Evolutionary conservation across 1,140 invertebrate species (phyloP), one percentile per base, ranked within the genome.

Genomic region (Apis laboriosa): DNA sequence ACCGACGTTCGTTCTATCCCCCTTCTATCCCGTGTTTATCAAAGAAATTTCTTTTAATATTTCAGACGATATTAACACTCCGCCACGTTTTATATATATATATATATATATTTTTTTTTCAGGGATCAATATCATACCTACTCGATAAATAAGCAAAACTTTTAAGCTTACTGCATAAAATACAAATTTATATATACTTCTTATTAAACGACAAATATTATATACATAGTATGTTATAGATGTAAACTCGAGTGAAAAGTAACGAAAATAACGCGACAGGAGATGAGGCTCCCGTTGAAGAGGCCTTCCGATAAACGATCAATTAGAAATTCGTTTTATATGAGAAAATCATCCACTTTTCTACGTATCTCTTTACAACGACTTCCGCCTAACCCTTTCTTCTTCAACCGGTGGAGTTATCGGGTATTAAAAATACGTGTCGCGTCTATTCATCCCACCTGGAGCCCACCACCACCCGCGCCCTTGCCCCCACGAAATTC

Each of bases 241-340:
- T n/a, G 28, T 0, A 24, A n/a, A 12, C 60, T 61, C 1, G n/a
- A 61, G 34, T 19, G 8, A 11, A 71, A 71, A 19, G 4, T 71
- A n/a, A 13, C n/a, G 24, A 71, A 24, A 70, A 51, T 43, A 8
- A 21, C 11, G 1, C 11, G 34, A 24, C 34, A 21, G 19, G 34
- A n/a, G 24, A 15, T 8, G 60, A 21, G 13, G 1, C 34, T 68
- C 43, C 9, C 51, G 56, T 79, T 34, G 72, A 79, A 60, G 56
- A 60, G 19, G 51, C 49, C 34, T 15, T 19, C 24, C 12, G 7
- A 53, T 34, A 17, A 60, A 12, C 68, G 53, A 63, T 72, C 55
- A 63, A 80, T 73, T 73, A 55, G 19, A 55, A 61, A 64, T 80
- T 80, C 77, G n/a, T 55, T 24, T 17, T n/a, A 34, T 34, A 34